Base-by-base conservation (phyloP, 2,797 vertebrate species). In the Carcharodon carcharias region DNA sequence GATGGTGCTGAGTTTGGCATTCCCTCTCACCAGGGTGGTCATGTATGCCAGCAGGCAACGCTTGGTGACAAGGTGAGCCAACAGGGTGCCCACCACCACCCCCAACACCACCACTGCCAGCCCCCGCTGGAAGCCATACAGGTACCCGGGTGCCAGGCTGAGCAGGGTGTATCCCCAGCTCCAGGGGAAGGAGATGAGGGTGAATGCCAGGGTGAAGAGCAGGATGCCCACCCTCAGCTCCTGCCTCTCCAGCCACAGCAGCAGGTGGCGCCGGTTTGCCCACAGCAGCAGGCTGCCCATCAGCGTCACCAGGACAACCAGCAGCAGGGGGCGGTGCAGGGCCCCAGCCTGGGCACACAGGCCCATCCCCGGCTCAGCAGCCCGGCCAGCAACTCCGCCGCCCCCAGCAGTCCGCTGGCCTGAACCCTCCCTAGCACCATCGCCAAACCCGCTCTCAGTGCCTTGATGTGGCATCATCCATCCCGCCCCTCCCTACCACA, bases 101-200 rank as follows among this genome's bases (percentile, higher is more conserved):
- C 99, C 99, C 50, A 99, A 98, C 97, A 99, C 98, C 97, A 99
- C 99, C 5, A 99, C 98, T 96, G 98, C 99, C 98, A 99, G 98
- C 96, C 99, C 99, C 97, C 98, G 97, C 96, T 99, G 98, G 97
- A 99, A 99, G 97, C 99, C 99, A 4, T 99, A 99, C 97, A 99
- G 98, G 98, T 99, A 99, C 69, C 99, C 99, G 28, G 99, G 99
- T 0, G 99, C 99, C 98, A 99, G 99, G 97, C 99, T 99, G 80
- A 99, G 99, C 95, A 99, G 98, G 96, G 99, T 99, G 97, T 99
- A 99, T n/a, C 99, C 99, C 99, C 99, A 99, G 96, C 99, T 98
- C 96, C 99, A 99, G 0, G 99, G 99, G 97, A 99, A 99, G 0
- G 99, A 99, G 88, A 99, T 99, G 4, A 98, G 96, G 96, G 99